These are phyloP conservation scores for Rhimphoctona megacephalus DNA, from an alignment of 2,888 invertebrate genomes.

Conservation along the genomic window DNA sequence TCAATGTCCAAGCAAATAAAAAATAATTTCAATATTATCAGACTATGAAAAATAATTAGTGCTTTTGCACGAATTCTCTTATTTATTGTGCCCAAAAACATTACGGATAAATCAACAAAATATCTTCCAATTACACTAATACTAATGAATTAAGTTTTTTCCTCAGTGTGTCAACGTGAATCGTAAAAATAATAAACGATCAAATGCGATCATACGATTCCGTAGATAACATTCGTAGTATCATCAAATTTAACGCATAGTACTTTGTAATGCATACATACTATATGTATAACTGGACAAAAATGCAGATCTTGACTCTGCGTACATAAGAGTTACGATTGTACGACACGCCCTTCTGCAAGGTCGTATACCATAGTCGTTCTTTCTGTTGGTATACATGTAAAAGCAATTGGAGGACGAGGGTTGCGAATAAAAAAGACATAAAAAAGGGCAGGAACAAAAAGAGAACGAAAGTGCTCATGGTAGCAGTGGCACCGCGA, in stretches of 20 bases:
- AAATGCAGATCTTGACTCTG: conserved; percentile 46
- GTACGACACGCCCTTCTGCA: conserved; percentile 61
- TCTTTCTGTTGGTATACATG: conserved; percentile 31
- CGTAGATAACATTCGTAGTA: not conserved
- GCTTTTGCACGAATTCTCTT: not conserved
- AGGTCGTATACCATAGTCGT: conserved; percentile 43
- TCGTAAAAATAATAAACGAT: not conserved
- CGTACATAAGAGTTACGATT: conserved; percentile 57
- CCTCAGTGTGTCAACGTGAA: not conserved
- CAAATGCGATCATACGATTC: not conserved
- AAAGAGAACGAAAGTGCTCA: conserved; percentile 17
- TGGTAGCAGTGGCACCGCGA: conserved; percentile 3
- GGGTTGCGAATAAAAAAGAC: conserved; percentile 1
- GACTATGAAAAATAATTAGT: too few relatives aligned
- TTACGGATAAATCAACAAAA: not conserved
- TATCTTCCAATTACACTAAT: too few relatives aligned
- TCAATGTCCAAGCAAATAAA: not conserved
- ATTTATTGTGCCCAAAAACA: not conserved
- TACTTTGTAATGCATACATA: conserved; percentile 40
- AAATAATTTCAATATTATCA: not conserved
- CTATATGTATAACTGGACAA: conserved; percentile 12
- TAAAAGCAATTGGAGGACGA: conserved; percentile 26
- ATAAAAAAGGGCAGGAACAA: conserved; percentile 1
- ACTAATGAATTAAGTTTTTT: not conserved
- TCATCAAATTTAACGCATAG: conserved; percentile 34